A percentile compares a stretch with the other conserved stretches of the same genome.
Conservation (phyloP, 92 coral and sea anemone species). For the Plumapathes pennacea region DNA sequence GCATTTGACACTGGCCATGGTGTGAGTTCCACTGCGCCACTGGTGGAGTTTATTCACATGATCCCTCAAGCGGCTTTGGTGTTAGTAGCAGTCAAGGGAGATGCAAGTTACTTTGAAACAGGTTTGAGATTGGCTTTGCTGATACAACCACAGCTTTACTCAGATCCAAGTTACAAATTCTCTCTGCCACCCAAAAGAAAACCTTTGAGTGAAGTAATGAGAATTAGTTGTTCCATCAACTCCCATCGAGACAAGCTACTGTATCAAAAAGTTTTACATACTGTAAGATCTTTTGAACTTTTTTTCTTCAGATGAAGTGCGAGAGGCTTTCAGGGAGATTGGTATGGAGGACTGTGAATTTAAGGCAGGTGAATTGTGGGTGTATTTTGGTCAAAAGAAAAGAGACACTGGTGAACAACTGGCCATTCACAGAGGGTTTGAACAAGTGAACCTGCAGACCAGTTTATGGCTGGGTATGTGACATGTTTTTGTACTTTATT, state of each 20-base stretch:
- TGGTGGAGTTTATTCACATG: constrained; percentile 67
- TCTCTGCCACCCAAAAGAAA: no score
- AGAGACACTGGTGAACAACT: constrained; percentile 60
- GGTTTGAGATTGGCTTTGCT: constrained; percentile 54
- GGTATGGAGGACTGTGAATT: constrained; percentile 74
- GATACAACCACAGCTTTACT: neutral
- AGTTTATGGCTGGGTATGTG: constrained; percentile 59
- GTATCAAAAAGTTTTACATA: no score
- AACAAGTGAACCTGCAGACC: constrained; percentile 59
- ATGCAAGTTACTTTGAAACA: constrained; percentile 74
- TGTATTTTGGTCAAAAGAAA: constrained; percentile 71
- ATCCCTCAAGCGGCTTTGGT: constrained; percentile 68
- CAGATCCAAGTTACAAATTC: no score
- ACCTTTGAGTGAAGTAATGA: no score
- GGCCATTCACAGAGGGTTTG: constrained; percentile 65
- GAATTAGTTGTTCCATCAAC: no score
- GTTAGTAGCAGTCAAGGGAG: constrained; percentile 80
- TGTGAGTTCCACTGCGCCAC: constrained; percentile 41
- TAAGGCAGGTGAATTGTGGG: constrained; percentile 84
- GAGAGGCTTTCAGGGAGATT: constrained; percentile 56
- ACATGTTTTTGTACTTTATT: no score
- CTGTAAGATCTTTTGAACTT: neutral
- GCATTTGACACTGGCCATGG: constrained; percentile 95
- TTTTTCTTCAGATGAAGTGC: constrained; percentile 60
- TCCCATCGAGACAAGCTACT: no score